A percentile compares a stretch with the other conserved stretches of the same genome.
These are phyloP conservation scores for Anser brachyrhynchus DNA, from an alignment of 2,113 vertebrate species.

Conservation along the genomic window DNA sequence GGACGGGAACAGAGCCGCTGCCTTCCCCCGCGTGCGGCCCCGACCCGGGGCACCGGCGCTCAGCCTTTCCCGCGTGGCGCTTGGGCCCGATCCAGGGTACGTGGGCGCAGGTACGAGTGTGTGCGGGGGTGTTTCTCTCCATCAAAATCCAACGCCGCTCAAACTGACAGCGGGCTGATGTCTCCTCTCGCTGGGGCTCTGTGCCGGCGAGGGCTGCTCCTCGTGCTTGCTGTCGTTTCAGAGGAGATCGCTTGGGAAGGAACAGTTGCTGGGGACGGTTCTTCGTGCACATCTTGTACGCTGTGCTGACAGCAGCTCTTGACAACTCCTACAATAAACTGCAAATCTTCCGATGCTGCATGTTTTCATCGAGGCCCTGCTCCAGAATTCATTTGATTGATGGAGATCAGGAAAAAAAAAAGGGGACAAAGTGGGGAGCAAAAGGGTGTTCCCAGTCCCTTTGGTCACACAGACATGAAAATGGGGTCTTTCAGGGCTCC, in stretches of 20 bases:
- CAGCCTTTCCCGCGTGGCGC: accelerated
- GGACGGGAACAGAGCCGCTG: background rate
- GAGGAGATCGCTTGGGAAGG: background rate
- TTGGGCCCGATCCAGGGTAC: background rate
- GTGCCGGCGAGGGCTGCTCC: background rate
- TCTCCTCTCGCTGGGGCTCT: background rate
- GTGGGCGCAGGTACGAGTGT: background rate
- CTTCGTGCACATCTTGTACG: background rate
- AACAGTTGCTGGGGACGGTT: conserved; percentile 37
- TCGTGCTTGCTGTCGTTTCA: background rate
- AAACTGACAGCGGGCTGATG: background rate
- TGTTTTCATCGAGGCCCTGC: background rate
- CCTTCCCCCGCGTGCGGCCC: background rate
- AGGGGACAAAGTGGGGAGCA: background rate
- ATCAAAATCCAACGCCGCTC: background rate
- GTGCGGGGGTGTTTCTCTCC: background rate
- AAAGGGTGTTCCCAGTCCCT: background rate
- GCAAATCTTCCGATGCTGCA: background rate
- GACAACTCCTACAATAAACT: conserved; percentile 15
- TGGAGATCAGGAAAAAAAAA: background rate
- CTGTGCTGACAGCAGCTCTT: conserved; percentile 50
- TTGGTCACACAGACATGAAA: background rate
- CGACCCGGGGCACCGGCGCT: too few species aligned
- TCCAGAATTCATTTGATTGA: accelerated
- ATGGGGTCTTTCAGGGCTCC: background rate